Evolutionary conservation across 2,797 vertebrate species (phyloP).

Genomic region (Sebastes alutus): DNA sequence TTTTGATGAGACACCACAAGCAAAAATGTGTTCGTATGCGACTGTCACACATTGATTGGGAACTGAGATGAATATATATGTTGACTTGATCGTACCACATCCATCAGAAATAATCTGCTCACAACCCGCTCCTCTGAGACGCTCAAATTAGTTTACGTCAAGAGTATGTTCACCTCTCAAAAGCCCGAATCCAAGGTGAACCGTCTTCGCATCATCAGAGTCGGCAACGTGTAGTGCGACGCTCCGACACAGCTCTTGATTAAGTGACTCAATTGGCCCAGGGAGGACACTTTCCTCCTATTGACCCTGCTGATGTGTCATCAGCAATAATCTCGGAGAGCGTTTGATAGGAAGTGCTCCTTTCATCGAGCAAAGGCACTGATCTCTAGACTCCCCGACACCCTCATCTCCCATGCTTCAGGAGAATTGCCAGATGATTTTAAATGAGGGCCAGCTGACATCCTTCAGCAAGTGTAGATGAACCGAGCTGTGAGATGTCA

Average conservation of each 20-base stretch:
- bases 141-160: conserved; percentile 64
- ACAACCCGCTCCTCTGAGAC: conserved; percentile 29
- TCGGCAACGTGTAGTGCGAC: conserved; percentile 21
- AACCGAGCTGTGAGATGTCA: conserved; percentile 26
- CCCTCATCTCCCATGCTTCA: conserved; percentile 57
- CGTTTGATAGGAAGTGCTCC: conserved; percentile 73
- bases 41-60: neutral
- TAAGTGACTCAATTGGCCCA: conserved; percentile 74
- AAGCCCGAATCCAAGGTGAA: conserved; percentile 67
- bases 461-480: conserved; percentile 44
- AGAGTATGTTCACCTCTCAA: conserved; percentile 49
- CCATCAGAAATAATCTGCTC: conserved; percentile 35
- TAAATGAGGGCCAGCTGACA: conserved; percentile 71
- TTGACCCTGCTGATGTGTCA: conserved; percentile 81
- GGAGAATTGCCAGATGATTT: conserved; percentile 65
- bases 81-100: conserved; percentile 36
- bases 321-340: conserved; percentile 73
- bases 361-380: conserved; percentile 67
- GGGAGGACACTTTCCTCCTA: conserved; percentile 72
- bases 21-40: neutral
- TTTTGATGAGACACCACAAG: neutral
- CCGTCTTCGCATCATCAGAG: conserved; percentile 48
- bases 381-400: conserved; percentile 58
- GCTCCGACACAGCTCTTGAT: conserved; percentile 67
- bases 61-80: neutral